Percentiles rank a stretch among this genome's conserved stretches.
These are phyloP conservation scores for Stegostoma tigrinum DNA, from an alignment of 2,113 vertebrate species.

Conservation along the genomic window DNA sequence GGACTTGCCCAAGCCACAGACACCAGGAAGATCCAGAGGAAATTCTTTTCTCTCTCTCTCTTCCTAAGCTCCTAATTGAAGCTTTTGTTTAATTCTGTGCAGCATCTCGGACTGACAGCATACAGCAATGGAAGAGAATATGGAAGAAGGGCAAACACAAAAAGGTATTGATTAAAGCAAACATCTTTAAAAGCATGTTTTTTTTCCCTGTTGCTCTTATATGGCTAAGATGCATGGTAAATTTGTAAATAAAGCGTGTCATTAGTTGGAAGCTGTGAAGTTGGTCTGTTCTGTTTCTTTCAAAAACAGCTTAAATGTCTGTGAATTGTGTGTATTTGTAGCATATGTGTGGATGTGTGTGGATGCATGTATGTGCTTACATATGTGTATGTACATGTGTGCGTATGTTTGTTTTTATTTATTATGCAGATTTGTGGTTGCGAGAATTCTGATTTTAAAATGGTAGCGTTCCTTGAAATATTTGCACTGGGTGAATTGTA, in stretches of 20 bases:
- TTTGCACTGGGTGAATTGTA: neutral
- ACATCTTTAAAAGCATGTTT: slow-evolving; percentile 47
- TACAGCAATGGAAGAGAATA: slow-evolving; percentile 92
- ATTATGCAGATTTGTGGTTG: slow-evolving; percentile 26
- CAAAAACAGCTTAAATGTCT: neutral
- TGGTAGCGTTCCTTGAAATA: neutral
- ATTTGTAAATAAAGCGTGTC: slow-evolving; percentile 42
- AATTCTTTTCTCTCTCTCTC: slow-evolving; percentile 43
- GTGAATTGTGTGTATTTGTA: neutral
- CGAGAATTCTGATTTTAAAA: slow-evolving; percentile 4
- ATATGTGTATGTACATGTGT: slow-evolving; percentile 35
- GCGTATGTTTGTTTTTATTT: neutral
- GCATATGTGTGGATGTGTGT: neutral
- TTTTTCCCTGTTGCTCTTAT: slow-evolving; percentile 47
- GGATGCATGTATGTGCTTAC: neutral
- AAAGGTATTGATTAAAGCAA: slow-evolving; percentile 76
- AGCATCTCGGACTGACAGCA: slow-evolving; percentile 55
- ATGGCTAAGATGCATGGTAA: slow-evolving; percentile 49
- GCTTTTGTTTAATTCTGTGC: slow-evolving; percentile 64
- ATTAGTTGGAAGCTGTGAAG: slow-evolving; percentile 40
- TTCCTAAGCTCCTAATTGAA: slow-evolving; percentile 54
- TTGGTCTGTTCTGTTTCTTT: slow-evolving; percentile 35
- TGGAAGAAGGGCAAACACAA: slow-evolving; percentile 97
- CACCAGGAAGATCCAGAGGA: slow-evolving; percentile 56
- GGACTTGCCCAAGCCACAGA: slow-evolving; percentile 65